Evolutionary conservation across 2,113 vertebrate genomes (phyloP), one percentile per base, ranked within the genome.

Genomic region (Sceloporus undulatus): DNA sequence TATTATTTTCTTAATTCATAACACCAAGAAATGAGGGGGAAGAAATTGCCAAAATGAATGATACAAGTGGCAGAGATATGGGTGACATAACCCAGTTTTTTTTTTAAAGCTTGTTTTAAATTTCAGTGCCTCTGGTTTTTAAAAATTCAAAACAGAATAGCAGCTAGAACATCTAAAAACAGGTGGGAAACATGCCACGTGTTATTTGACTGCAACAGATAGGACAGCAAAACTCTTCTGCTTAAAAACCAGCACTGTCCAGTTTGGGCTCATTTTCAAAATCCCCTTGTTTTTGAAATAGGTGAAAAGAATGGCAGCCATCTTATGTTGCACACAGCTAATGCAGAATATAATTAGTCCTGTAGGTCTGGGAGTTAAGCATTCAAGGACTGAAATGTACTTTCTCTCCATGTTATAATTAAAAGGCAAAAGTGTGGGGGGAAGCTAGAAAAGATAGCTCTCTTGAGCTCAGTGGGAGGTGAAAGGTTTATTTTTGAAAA

Each of bases 361-460:
- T 54, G 18, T n/a, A 56, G 40, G 65, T 48, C 25, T 54, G 70
- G 42, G 27, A 84, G 4, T 21, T 27, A 71, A 70, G 14, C 18
- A 21, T 23, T 21, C 82, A 73, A 40, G 48, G 9, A 10, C 18
- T 84, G 70, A 73, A 59, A 56, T 85, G 59, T 54, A 59, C n/a
- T 75, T 75, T 59, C 83, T 19, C 23, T 59, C 52, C n/a, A 73
- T 68, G 27, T 56, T 84, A 14, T n/a, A 84, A 73, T 84, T 84
- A 73, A 75, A 68, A 84, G 71, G 68, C 25, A 52, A 56, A 34
- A 54, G n/a, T 38, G 23, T 56, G 29, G 27, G n/a, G 85, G 71
- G 27, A 74, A 86, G n/a, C 48, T 80, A 42, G 85, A 80, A 80
- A 86, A 79, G n/a, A 73, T 80, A 40, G 73, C n/a, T 80, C 40